Conservation (phyloP, 2,888 invertebrate species). For the Acronicta alni region DNA sequence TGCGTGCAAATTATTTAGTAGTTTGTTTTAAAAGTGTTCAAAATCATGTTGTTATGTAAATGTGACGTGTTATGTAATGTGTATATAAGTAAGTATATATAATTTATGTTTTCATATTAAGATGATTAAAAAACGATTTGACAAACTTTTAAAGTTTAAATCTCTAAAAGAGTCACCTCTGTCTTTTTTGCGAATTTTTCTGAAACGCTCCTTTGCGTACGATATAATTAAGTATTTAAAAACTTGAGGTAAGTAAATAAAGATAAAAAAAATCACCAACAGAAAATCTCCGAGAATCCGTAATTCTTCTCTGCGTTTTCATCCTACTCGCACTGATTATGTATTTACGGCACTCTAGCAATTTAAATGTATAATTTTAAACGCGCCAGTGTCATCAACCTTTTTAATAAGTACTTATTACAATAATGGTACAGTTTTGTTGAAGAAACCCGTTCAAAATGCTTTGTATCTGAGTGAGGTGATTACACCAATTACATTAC, state of each 20-base stretch:
- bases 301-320: slow-evolving; percentile 38
- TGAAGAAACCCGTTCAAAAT: slow-evolving; percentile 50
- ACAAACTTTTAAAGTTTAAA: no score
- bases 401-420: slow-evolving; percentile 56
- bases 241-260: neutral
- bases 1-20: slow-evolving; percentile 9
- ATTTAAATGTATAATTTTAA: slow-evolving; percentile 38
- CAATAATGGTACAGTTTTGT: slow-evolving; percentile 54
- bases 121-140: no score
- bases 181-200: neutral
- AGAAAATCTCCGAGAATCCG: slow-evolving; percentile 8
- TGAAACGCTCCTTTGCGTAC: neutral
- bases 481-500: slow-evolving; percentile 51
- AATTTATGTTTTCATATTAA: no score
- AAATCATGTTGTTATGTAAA: slow-evolving; percentile 16
- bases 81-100: no score
- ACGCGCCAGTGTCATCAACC: slow-evolving; percentile 53
- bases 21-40: slow-evolving; percentile 10
- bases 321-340: slow-evolving; percentile 33
- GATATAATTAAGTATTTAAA: neutral
- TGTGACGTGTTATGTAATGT: neutral
- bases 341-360: slow-evolving; percentile 29
- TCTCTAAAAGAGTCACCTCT: no score
- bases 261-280: slow-evolving; percentile 2
- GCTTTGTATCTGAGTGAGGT: slow-evolving; percentile 29